Evolutionary conservation across 1,140 invertebrate species (phyloP), one percentile per base, ranked within the genome.

Genomic region (Galendromus occidentalis): DNA sequence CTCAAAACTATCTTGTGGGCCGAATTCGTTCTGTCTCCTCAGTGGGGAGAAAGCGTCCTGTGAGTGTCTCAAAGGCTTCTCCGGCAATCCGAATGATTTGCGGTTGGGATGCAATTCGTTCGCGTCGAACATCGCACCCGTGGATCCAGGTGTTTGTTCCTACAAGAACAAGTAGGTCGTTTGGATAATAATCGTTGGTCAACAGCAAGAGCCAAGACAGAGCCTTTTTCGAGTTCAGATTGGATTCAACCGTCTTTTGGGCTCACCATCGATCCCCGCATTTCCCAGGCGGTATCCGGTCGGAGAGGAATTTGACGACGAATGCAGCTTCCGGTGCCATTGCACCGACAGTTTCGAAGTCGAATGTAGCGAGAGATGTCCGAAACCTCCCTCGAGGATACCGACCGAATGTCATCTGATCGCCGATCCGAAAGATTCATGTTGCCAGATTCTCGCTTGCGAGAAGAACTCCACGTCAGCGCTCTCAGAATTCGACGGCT

Each of bases 371-470:
- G 18, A 72, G 67, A 47, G 69, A 55, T 51, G 72, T 42, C 45
- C 29, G 20, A 66, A 28, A 17, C 45, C 25, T n/a, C 42, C 30
- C 33, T 42, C 42, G 2, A 17, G 44, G 44, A 67, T 28, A 64
- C 67, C 28, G 39, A 59, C 25, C 14, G 20, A 42, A 14, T 72
- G 71, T 66, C 33, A 69, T 22, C 67, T 69, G 33, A 41, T 69
- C 6, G 64, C 66, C 12, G 71, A 72, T 67, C 82, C 84, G 4
- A 82, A 82, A 18, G 87, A 91, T 72, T 73, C 82, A 0, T 91
- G 88, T 72, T 91, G 88, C 70, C 86, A 84, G 64, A 81, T 86
- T 67, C 82, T 87, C 65, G 77, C 87, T 0, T 90, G 87, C 71
- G 86, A 88, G 70, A 85, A 87, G 1, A 85, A 84, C 1, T n/a